phyloP scores from a whole-genome alignment of 2,797 vertebrate genomes.

The Eulemur coronatus region DNA sequence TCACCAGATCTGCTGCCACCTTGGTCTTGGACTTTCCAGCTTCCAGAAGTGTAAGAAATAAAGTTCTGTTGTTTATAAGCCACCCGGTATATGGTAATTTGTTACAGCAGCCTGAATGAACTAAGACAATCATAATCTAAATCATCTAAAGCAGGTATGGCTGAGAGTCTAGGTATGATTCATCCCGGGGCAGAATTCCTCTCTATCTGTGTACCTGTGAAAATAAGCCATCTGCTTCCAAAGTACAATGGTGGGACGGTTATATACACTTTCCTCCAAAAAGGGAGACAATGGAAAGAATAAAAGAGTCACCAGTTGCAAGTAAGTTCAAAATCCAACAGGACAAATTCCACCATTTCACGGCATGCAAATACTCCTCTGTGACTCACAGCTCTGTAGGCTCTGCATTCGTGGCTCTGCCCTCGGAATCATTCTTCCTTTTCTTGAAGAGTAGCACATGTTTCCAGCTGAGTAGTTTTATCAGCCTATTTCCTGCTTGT shows the following conservation, averaged over 20 bases:
- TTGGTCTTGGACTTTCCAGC: not conserved
- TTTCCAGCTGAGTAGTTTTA: not conserved
- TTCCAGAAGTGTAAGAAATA: not conserved
- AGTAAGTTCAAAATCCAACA: not conserved
- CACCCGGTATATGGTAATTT: not conserved
- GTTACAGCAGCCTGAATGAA: not conserved
- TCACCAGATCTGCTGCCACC: not conserved
- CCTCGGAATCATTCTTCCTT: not conserved
- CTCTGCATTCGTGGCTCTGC: not conserved
- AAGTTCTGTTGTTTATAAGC: not conserved
- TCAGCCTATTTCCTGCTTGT: not conserved
- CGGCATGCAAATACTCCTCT: not conserved
- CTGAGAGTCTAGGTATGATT: not conserved
- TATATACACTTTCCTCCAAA: not conserved
- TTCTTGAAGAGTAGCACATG: not conserved
- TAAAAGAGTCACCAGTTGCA: not conserved
- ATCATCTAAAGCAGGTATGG: not conserved
- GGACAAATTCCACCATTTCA: not conserved
- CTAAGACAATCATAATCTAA: not conserved
- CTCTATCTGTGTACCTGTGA: not conserved
- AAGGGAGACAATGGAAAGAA: not conserved
- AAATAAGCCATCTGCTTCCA: not conserved
- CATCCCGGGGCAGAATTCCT: not conserved
- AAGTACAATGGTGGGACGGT: not conserved
- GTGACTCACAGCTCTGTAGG: not conserved